Evolutionary conservation across 92 coral and sea anemone species (phyloP).

Genomic region (Epizoanthus fatuus): DNA sequence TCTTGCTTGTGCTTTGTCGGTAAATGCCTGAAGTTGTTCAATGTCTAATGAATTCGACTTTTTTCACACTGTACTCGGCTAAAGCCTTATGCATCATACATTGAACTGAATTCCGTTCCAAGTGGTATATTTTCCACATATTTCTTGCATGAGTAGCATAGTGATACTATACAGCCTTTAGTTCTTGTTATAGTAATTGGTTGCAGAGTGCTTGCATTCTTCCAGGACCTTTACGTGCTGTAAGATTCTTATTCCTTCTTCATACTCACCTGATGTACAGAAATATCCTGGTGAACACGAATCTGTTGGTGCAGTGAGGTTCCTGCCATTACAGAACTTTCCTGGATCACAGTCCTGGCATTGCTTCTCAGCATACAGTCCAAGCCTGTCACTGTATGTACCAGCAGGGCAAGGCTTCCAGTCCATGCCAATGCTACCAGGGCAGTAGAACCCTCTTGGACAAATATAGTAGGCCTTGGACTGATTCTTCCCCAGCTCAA

Average conservation of each 20-base stretch:
- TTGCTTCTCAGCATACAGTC: conserved; percentile 80
- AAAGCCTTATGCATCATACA: too few relatives aligned
- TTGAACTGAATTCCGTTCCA: too few relatives aligned
- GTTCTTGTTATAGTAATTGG: too few relatives aligned
- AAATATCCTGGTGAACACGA: conserved; percentile 88
- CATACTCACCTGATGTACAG: conserved; percentile 87
- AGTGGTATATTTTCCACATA: too few relatives aligned
- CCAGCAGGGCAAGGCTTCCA: conserved; percentile 96
- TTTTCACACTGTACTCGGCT: too few relatives aligned
- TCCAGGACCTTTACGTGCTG: neutral
- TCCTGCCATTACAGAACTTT: conserved; percentile 89
- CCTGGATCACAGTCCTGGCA: conserved; percentile 97
- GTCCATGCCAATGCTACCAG: conserved; percentile 88
- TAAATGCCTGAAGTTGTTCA: too few relatives aligned
- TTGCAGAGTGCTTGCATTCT: too few relatives aligned
- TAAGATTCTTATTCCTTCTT: neutral
- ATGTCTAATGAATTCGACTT: too few relatives aligned
- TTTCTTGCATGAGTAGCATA: too few relatives aligned
- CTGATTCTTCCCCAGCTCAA: conserved; percentile 84
- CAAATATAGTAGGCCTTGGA: conserved; percentile 82
- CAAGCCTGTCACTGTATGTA: conserved; percentile 88
- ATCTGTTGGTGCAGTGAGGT: conserved; percentile 87
- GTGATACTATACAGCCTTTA: too few relatives aligned
- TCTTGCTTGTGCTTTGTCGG: too few relatives aligned
- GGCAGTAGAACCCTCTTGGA: conserved; percentile 92